Evolutionary conservation across 2,888 invertebrate species (phyloP), one percentile per base, ranked within the genome.

Genomic region (Leptinotarsa rubiginosa): DNA sequence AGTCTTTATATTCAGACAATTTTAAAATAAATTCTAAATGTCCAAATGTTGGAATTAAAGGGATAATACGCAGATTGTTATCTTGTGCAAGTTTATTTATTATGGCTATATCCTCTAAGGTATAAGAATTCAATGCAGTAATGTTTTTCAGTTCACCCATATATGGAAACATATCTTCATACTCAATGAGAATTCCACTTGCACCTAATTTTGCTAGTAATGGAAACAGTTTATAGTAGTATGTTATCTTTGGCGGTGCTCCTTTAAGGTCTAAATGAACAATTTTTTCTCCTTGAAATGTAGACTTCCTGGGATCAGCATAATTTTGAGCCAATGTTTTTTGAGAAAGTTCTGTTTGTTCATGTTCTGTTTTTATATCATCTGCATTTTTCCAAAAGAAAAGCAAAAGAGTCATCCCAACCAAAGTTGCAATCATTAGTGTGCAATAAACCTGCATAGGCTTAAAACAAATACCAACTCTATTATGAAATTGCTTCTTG

Each of bases 81-180:
- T 89, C 83, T 47, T 86, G 85, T 0, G 94, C 95, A 74, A 91
- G 76, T 65, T 83, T 73, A 75, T 85, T 84, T 69, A 93, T 90
- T 16, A 84, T 84, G 62, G 83, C 83, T 54, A 92, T 88, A 72
- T 92, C 91, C n/a, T 84, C 84, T 71, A 85, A 85, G 66, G 89
- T 88, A 84, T 96, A 96, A 70, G 92, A 90, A 85, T 93, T 92
- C 2, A 86, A 87, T 4, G 93, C 92, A 59, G 92, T 90, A 56
- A 94, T 87, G 79, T 91, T 91, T 47, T 85, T 86, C 7, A 94
- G 86, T 10, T 84, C 85, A 0, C 91, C 93, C 49, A 89, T 86
- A 85, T 93, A 96, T 0, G 96, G 96, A 87, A 96, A 96, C 93
- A 94, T 95, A 82, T 96, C 96, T 86, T 96, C 96, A 85, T 96